Evolutionary conservation across 2,797 vertebrate genomes (phyloP), one percentile per base, ranked within the genome.

Genomic region (Ispidina lecontei): DNA sequence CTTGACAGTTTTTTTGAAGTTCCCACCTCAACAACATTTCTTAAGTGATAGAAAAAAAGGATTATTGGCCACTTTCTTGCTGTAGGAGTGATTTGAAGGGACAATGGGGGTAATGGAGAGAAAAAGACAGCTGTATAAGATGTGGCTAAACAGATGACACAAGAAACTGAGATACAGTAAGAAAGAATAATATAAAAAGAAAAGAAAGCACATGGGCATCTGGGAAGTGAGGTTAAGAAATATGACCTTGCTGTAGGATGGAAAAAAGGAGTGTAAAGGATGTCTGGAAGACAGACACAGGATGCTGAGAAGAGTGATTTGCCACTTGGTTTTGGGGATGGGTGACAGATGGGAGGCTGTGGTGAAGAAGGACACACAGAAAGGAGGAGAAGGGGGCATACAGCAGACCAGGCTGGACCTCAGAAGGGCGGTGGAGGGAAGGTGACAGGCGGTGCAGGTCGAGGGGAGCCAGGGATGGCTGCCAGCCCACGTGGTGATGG

Each of bases 341-440:
- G 35, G 33, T 64, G 78, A 59, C 91, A 93, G 84, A 84, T 78
- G 29, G 91, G 81, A 94, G 78, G 81, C 78, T 89, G 86, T 3
- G 25, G 65, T 59, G 78, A 62, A 59, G 81, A 62, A 75, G 74
- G n/a, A 62, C 51, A 63, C 0, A 0, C 51, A 55, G 65, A 49
- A 73, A 72, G 60, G 33, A 83, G 80, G 70, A 89, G 70, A 72
- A 83, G 47, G 65, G 64, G 33, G 14, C 62, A 22, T 52, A 23
- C 39, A 73, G 78, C 68, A 82, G 83, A 54, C 12, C 64, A 68
- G 44, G 65, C 31, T 76, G 71, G 77, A 80, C 88, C 78, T 90
- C 35, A 17, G 62, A 74, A 71, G 67, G 69, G 65, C 2, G 5
- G 14, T 4, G 33, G 43, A 78, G 51, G 59, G 72, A 90, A 93